Conservation (phyloP, 2,797 vertebrate species). For the Amblyopsis hoosieri region DNA sequence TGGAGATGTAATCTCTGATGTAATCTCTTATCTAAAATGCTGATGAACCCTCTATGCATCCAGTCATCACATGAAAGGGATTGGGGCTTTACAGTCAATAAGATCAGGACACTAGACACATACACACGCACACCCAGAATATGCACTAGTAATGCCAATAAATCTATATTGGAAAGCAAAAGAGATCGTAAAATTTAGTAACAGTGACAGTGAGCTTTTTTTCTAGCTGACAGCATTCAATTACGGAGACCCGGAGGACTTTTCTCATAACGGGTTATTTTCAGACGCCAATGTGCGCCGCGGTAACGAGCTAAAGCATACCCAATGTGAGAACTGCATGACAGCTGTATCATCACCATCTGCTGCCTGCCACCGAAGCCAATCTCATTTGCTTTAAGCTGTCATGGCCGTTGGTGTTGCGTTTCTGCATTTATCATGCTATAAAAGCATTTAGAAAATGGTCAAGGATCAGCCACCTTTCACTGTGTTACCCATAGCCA, state of each 20-base stretch:
- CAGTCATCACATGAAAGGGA: constrained; percentile 37
- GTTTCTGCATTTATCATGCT: too few species aligned
- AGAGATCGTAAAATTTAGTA: too few species aligned
- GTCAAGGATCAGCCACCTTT: too few species aligned
- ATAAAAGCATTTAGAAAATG: too few species aligned
- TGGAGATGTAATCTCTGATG: constrained; percentile 52
- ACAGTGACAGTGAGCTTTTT: background rate
- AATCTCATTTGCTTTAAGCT: too few species aligned
- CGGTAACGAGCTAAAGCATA: constrained; percentile 8
- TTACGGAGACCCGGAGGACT: constrained; percentile 14
- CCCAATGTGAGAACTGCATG: background rate
- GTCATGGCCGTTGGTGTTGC: too few species aligned
- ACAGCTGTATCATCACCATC: background rate
- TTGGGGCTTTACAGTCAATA: constrained; percentile 48
- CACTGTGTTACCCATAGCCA: background rate
- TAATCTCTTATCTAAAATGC: constrained; percentile 77
- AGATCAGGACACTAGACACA: constrained; percentile 36
- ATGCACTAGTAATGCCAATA: constrained; percentile 31
- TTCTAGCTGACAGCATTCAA: constrained; percentile 15
- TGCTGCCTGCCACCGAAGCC: too few species aligned
- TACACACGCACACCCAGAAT: constrained; percentile 15
- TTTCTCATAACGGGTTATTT: constrained; percentile 13
- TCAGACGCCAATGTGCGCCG: constrained; percentile 21
- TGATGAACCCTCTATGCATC: constrained; percentile 49
- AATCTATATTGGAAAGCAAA: constrained; percentile 11